Base-by-base conservation (phyloP, 1,140 invertebrate genomes). In the Ceratosolen solmsi region DNA sequence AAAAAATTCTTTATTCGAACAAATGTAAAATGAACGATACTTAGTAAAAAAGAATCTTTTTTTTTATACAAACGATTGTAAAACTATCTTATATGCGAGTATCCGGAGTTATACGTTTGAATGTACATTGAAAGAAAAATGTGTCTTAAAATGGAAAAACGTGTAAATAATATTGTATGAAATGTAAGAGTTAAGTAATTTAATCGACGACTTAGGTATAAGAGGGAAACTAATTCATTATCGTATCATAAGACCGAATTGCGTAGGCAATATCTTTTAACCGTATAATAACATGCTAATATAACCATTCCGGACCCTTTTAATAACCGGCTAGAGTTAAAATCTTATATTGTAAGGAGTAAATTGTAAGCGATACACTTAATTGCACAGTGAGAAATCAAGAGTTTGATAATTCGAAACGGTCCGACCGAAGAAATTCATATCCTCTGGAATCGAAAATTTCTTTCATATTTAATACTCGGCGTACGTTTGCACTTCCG, bases 251-350 rank as follows among this genome's bases (percentile, higher is more conserved):
- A 33, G 63, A n/a, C 20, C 8, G 9, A 68, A 68, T 68, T 38
- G 63, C 33, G 63, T 68, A 68, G 63, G 63, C 63, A 33, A 68
- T 38, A 68, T 68, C 20, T 68, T 17, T 38, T 68, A 68, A 38
- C 33, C 63, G 22, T 27, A 38, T 68, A 68, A 68, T 68, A 68
- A 68, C 33, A 38, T 68, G 36, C 33, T 38, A 68, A 68, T 68
- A n/a, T 68, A 68, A 68, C 15, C 3, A 68, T 68, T 38, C 63
- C 17, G 63, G 38, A 17, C 63, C 33, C 63, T 68, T 68, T 36
- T 38, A 68, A 38, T 33, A 38, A 11, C 20, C 7, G 15, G 13
- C 51, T 4, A 30, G 38, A 33, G 17, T 38, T 38, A 38, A 38
- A 65, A 36, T 27, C 11, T 63, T n/a, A 7, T 38, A 68, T 20